Base-by-base conservation (phyloP, 2,113 vertebrate genomes). In the Laterallus jamaicensis region DNA sequence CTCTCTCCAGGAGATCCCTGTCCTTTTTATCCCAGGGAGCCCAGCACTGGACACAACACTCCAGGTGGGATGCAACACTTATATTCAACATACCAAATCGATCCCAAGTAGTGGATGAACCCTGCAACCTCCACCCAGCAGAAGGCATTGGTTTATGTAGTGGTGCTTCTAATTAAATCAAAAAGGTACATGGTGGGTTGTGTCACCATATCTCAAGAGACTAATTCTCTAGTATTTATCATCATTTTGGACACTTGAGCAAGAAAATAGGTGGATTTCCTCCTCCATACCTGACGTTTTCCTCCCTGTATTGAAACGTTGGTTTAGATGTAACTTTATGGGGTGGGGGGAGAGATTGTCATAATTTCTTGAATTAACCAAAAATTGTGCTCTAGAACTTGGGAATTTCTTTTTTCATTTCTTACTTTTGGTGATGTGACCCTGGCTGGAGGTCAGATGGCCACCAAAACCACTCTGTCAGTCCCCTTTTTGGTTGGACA, bases 111-210 rank as follows among this genome's bases (percentile, higher is more conserved):
- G 37, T 70, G 47, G 15, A 40, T 40, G 39, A 40, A 17, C 39
- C 21, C 35, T 15, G 16, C 60, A 15, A 0, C 2, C 4, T 70
- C 44, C 47, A 8, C 6, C 1, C 37, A 42, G 42, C 64, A 77
- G 49, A 28, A 44, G 24, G 11, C 11, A 35, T 24, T 74, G 44
- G 52, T 82, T 74, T 82, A 39, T 40, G 5, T 50, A 11, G 13
- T 40, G 59, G 15, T 64, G 11, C 11, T 35, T 49, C 40, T 42
- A 42, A 12, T 42, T 12, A 42, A 12, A 42, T 42, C 40, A 42
- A 42, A 42, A 42, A 49, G 47, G 47, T 49, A 19, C 19, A 49
- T 49, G 47, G 19, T 49, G 47, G 47, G 17, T 49, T 7, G 10
- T 10, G 29, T 79, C 35, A n/a, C 28, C 56, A 35, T 12, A 21